These are phyloP conservation scores for Lomographa bimaculata DNA, from an alignment of 2,888 invertebrate genomes.

Conservation along the genomic window DNA sequence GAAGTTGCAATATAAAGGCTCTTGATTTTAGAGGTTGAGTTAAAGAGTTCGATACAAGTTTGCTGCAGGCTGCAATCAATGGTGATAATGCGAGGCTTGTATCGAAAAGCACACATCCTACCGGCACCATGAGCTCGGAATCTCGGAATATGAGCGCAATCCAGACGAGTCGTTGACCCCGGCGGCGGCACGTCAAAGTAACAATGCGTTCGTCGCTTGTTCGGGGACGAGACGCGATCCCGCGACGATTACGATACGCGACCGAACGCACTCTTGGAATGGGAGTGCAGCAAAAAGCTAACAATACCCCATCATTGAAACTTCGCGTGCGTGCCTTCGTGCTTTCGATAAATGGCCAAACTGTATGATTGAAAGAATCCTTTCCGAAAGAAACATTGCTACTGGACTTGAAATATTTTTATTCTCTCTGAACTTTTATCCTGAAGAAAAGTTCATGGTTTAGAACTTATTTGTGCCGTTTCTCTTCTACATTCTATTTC, in stretches of 20 bases:
- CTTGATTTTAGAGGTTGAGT: too few relatives aligned
- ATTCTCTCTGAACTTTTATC: too few relatives aligned
- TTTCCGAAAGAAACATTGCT: too few relatives aligned
- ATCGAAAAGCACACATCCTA: slow-evolving; percentile 26
- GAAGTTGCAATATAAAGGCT: too few relatives aligned
- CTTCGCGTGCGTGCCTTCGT: slow-evolving; percentile 8
- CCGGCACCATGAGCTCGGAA: slow-evolving; percentile 40
- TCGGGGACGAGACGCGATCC: slow-evolving; percentile 46
- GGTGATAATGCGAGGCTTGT: slow-evolving; percentile 25
- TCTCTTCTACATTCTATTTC: too few relatives aligned
- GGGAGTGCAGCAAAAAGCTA: slow-evolving; percentile 27
- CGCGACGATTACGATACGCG: slow-evolving; percentile 42
- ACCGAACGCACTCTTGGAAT: slow-evolving; percentile 29
- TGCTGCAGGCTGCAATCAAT: slow-evolving; percentile 8
- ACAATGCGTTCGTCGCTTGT: slow-evolving; percentile 67
- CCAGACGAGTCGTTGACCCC: slow-evolving; percentile 78
- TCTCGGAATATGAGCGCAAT: slow-evolving; percentile 75
- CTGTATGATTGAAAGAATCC: too few relatives aligned
- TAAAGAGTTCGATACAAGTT: too few relatives aligned
- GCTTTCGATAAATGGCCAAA: too few relatives aligned
- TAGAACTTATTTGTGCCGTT: too few relatives aligned
- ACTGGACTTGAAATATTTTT: too few relatives aligned
- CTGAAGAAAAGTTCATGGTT: too few relatives aligned
- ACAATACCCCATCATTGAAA: slow-evolving; percentile 21
- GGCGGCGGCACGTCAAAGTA: slow-evolving; percentile 74